These are phyloP conservation scores for Passer domesticus DNA, from an alignment of 2,113 vertebrate species.

Conservation along the genomic window DNA sequence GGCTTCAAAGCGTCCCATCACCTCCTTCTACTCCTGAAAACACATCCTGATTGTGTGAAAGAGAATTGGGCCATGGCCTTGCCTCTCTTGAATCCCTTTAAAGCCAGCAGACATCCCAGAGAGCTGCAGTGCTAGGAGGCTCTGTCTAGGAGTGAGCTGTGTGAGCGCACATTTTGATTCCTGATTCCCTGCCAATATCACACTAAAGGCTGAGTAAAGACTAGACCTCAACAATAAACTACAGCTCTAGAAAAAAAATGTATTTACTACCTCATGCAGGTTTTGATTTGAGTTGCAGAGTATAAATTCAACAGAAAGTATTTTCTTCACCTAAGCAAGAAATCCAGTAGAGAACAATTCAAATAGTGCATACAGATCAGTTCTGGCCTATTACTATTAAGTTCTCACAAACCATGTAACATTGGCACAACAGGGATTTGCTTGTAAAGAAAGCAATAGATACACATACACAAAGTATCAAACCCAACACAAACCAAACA, in stretches of 20 bases:
- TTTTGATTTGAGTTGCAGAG: not conserved
- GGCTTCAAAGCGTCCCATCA: not conserved
- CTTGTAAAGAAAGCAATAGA: not conserved
- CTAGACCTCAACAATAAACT: not conserved
- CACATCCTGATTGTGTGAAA: not conserved
- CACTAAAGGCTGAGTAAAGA: not conserved
- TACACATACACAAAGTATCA: not conserved
- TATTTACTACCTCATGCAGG: not conserved
- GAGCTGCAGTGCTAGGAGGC: not conserved
- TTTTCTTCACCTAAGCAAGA: not conserved
- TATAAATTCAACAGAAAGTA: not conserved
- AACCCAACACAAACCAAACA: not conserved
- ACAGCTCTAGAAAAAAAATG: not conserved
- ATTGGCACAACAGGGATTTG: not conserved
- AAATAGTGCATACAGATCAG: constrained; percentile 39
- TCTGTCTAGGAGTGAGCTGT: not conserved
- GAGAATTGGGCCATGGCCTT: not conserved
- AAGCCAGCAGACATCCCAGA: not conserved
- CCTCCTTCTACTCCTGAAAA: not conserved
- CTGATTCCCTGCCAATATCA: not conserved
- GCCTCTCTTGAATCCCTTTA: not conserved
- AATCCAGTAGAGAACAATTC: not conserved
- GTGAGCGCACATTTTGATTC: not conserved
- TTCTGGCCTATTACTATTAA: not conserved
- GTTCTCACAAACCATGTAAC: not conserved